Conservation (phyloP, 2,113 vertebrate genomes). For the Melanotaenia duboulayi region DNA sequence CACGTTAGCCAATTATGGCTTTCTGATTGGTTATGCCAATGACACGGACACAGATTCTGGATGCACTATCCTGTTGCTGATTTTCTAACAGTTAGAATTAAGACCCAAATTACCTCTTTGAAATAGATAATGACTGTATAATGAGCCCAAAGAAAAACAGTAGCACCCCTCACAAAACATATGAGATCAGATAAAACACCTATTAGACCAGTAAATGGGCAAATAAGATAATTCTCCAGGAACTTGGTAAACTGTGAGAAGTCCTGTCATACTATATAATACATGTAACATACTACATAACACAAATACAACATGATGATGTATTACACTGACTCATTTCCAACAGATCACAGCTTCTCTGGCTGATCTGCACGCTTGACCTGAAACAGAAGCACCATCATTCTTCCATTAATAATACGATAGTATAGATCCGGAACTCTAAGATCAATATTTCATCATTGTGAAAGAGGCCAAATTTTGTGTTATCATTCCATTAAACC, state of each 20-base stretch:
- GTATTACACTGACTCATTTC: too few species aligned
- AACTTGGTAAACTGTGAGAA: background rate
- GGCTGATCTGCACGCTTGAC: too few species aligned
- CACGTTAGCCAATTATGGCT: slow-evolving; percentile 62
- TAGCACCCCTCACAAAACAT: background rate
- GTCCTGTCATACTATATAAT: background rate
- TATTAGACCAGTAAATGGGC: background rate
- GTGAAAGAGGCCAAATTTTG: too few species aligned
- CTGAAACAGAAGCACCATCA: too few species aligned
- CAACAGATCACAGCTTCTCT: too few species aligned
- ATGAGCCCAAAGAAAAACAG: slow-evolving; percentile 22
- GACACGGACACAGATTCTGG: slow-evolving; percentile 59
- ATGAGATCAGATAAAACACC: slow-evolving; percentile 1
- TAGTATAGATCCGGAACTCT: too few species aligned
- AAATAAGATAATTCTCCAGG: background rate
- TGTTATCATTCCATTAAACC: too few species aligned
- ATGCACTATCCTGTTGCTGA: slow-evolving; percentile 36
- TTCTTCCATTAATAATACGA: too few species aligned
- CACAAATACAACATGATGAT: too few species aligned
- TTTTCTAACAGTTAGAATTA: slow-evolving; percentile 47
- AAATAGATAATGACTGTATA: slow-evolving; percentile 40
- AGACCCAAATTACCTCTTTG: slow-evolving; percentile 36
- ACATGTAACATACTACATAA: background rate
- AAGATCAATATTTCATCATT: too few species aligned
- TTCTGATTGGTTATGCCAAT: slow-evolving; percentile 60